Percentiles rank a stretch among this genome's conserved stretches.
Evolutionary conservation across 1,140 invertebrate genomes (phyloP).

Genomic region (Hirudo medicinalis): DNA sequence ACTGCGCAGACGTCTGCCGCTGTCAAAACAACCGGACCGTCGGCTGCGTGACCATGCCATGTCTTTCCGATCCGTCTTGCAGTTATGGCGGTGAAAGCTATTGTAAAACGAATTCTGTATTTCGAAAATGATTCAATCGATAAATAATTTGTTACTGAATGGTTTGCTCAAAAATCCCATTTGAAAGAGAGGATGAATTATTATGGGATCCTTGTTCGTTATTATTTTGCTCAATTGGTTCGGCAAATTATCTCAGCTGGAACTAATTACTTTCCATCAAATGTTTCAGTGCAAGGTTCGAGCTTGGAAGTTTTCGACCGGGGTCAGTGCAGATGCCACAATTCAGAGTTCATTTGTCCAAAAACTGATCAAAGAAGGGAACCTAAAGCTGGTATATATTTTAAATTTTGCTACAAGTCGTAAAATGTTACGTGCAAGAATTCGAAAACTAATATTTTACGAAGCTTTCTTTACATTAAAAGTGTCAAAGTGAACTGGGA

Average conservation of each 20-base stretch:
- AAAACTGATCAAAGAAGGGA: not conserved
- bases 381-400: not conserved
- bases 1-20: not conserved
- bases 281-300: not conserved
- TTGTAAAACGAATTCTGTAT: not conserved
- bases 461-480: too few relatives aligned
- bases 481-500: too few relatives aligned
- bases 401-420: too few relatives aligned
- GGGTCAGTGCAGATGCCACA: not conserved
- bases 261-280: slow-evolving; percentile 4
- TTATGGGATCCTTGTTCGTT: not conserved
- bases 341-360: slow-evolving; percentile 9
- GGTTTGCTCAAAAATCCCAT: not conserved
- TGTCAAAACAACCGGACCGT: slow-evolving; percentile 1
- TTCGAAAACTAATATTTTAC: too few relatives aligned
- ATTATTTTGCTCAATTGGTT: not conserved
- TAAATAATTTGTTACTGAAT: not conserved
- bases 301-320: not conserved
- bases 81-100: not conserved
- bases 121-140: not conserved
- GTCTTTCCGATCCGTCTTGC: not conserved
- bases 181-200: not conserved
- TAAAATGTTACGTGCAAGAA: too few relatives aligned
- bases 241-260: not conserved
- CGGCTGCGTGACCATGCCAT: not conserved